phyloP scores from a whole-genome alignment of 2,888 invertebrate species.

The Eustalomyia histrio region DNA sequence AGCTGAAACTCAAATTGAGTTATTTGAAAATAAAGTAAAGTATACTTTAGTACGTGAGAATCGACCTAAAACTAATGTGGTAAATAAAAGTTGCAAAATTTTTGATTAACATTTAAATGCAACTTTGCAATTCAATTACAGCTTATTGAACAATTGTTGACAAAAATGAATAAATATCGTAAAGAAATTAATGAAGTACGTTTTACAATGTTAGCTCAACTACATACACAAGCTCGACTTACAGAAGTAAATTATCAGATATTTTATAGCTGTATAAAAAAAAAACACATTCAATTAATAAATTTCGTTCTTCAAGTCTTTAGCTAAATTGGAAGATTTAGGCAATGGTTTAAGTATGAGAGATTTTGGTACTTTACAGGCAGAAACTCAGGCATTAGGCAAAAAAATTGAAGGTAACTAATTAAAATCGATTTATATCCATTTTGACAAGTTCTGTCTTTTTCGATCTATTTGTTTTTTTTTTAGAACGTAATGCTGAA shows the following conservation, averaged over 20 bases:
- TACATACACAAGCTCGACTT: constrained; percentile 20
- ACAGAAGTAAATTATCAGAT: constrained; percentile 26
- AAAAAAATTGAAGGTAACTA: constrained; percentile 76
- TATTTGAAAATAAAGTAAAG: constrained; percentile 51
- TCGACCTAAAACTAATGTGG: constrained; percentile 60
- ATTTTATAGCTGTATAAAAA: not conserved
- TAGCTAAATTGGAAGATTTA: constrained; percentile 54
- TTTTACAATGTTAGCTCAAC: constrained; percentile 6
- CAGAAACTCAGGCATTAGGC: constrained; percentile 71
- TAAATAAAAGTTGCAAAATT: constrained; percentile 35
- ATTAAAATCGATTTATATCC: not conserved
- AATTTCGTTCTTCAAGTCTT: not conserved
- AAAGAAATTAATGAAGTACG: constrained; percentile 22
- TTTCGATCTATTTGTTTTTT: no score
- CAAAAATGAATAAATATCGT: constrained; percentile 9
- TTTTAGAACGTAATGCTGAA: constrained; percentile 73
- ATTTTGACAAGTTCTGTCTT: not conserved
- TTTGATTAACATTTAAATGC: not conserved
- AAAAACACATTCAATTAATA: not conserved
- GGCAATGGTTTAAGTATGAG: constrained; percentile 71
- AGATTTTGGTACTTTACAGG: constrained; percentile 73
- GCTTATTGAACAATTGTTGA: constrained; percentile 65
- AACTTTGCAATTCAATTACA: constrained; percentile 37
- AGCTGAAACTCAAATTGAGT: constrained; percentile 22
- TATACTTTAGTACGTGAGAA: constrained; percentile 42